These are phyloP conservation scores for Pangasius mekongensis DNA, from an alignment of 2,797 vertebrate species.

Conservation along the genomic window DNA sequence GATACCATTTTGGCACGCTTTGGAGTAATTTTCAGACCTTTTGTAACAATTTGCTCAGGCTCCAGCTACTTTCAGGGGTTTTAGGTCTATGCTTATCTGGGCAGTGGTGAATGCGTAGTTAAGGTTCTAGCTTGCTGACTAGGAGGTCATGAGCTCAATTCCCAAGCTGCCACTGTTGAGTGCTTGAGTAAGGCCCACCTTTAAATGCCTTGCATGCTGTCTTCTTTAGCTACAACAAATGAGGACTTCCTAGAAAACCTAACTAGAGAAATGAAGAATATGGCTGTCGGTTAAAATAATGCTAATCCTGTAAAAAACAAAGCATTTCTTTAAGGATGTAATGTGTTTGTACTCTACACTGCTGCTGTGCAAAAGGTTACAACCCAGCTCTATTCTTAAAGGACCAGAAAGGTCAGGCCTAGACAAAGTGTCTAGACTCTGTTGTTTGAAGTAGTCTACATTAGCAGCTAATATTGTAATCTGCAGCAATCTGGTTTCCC, in stretches of 20 bases:
- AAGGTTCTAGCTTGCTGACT: not conserved
- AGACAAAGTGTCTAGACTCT: not conserved
- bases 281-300: not conserved
- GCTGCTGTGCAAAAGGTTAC: not conserved
- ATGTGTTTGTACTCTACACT: not conserved
- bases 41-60: not conserved
- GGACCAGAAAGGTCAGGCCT: not conserved
- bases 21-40: not conserved
- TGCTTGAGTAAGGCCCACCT: not conserved
- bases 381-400: not conserved
- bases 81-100: not conserved
- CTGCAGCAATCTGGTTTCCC: not conserved
- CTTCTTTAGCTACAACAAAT: not conserved
- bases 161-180: not conserved
- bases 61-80: constrained; percentile 1
- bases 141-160: not conserved
- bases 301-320: not conserved
- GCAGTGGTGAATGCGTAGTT: not conserved
- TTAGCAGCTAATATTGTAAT: not conserved
- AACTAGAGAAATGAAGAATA: not conserved
- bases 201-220: not conserved
- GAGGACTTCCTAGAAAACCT: too few relatives aligned
- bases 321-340: not conserved
- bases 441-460: not conserved
- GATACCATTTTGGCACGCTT: not conserved